Base-by-base conservation (phyloP, 2,113 vertebrate species). In the Phylloscopus whistleri region DNA sequence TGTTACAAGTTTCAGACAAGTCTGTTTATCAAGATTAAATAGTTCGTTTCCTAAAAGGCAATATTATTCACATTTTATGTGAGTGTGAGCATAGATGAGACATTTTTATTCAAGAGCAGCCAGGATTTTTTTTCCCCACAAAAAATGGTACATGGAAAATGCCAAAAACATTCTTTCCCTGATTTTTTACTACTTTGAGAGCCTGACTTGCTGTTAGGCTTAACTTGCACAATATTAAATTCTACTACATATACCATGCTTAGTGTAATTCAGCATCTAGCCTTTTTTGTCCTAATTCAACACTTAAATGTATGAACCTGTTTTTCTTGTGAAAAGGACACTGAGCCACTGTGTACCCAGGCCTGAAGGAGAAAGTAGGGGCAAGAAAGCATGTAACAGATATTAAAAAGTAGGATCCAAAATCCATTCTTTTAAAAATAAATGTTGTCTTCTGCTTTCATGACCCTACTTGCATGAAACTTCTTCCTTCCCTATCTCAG, bases 11-110 rank as follows among this genome's bases (percentile, higher is more conserved):
- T 88, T 94, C 84, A 90, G 93, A 89, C 81, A 67, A 74, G 84
- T 64, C 86, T 81, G 60, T 88, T 87, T 60, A 88, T 91, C 83
- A 90, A 58, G 64, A 83, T 88, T 26, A 91, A 95, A 87, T 26
- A 93, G 46, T 87, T 89, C 27, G 62, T 91, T 95, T 94, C 91
- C 90, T 90, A 84, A 70, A 81, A 88, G 64, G 70, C 35, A 66
- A 7, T 82, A 56, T 77, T 76, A 79, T 88, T 87, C 93, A 84
- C 55, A n/a, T 90, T 85, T 83, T 70, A 35, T 81, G 70, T 56
- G 28, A 80, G 30, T 23, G n/a, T 60, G n/a, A 35, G 43, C 63
- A 76, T 26, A 70, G 64, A 91, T 52, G 81, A 90, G 69, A 92
- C 70, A 13, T 60, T 64, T 60, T 72, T 68, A 55, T 78, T 66